phyloP scores from a whole-genome alignment of 2,113 vertebrate species.

The Tylochromis polylepis region DNA sequence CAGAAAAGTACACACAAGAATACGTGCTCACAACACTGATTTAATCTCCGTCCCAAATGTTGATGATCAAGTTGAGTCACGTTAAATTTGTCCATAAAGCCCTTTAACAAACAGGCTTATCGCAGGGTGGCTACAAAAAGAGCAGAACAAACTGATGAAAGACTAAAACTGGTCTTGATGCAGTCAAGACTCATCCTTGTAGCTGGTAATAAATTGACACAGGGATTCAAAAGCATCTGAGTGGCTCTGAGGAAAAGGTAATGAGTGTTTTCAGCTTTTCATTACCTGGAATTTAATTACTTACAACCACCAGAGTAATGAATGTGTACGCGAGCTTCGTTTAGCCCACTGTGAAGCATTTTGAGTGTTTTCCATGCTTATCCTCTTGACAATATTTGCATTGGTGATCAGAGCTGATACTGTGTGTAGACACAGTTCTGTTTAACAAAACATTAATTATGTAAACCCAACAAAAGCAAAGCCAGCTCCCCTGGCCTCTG shows the following conservation, averaged over 20 bases:
- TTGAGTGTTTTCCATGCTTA: conserved; percentile 26
- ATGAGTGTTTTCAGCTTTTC: conserved; percentile 16
- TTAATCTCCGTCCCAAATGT: conserved; percentile 1
- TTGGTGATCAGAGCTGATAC: conserved; percentile 56
- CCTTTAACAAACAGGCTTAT: conserved; percentile 8
- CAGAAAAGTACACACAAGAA: not conserved
- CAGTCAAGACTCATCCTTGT: not conserved
- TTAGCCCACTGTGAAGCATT: conserved; percentile 13
- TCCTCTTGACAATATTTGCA: conserved; percentile 57
- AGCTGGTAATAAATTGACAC: not conserved
- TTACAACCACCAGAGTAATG: not conserved
- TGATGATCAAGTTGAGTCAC: not conserved
- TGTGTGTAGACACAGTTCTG: conserved; percentile 42
- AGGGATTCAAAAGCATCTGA: not conserved
- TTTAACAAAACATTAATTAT: conserved; percentile 65
- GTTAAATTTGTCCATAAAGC: not conserved
- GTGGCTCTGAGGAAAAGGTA: conserved; percentile 7
- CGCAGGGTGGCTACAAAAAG: not conserved
- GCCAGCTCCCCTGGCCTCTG: conserved; percentile 15
- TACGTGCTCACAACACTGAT: not conserved
- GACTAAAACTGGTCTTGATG: not conserved
- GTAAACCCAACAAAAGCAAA: conserved; percentile 55
- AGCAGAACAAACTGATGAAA: not conserved
- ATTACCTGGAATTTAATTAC: conserved; percentile 49
- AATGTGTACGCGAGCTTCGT: not conserved